These are phyloP conservation scores for Sabellastarte sp. DNA, from an alignment of 2,888 invertebrate genomes.

Conservation along the genomic window DNA sequence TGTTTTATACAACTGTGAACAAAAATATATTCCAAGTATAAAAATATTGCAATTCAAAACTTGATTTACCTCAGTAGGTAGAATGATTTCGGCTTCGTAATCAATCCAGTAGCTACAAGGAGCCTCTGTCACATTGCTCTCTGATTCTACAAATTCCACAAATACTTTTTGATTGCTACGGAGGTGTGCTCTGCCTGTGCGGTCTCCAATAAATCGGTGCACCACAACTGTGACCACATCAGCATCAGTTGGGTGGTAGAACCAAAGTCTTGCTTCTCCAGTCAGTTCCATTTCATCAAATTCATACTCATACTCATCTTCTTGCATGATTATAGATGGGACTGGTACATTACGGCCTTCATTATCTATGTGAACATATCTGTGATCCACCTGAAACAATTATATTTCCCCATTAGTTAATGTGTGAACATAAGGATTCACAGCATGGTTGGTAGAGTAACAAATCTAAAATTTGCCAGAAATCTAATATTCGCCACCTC, in stretches of 20 bases:
- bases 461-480: no score
- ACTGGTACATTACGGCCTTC: constrained; percentile 33
- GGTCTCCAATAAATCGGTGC: constrained; percentile 39
- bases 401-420: no score
- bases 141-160: constrained; percentile 39
- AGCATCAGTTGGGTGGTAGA: constrained; percentile 33
- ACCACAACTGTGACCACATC: constrained; percentile 28
- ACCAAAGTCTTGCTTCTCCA: constrained; percentile 33
- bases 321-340: constrained; percentile 40
- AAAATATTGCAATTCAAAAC: no score
- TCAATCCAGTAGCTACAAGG: constrained; percentile 43
- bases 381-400: constrained; percentile 27
- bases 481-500: no score
- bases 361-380: constrained; percentile 39
- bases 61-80: constrained; percentile 43
- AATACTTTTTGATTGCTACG: constrained; percentile 31
- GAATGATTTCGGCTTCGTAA: constrained; percentile 33
- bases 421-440: no score
- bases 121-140: constrained; percentile 41
- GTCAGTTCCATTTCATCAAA: constrained; percentile 41
- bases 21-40: no score
- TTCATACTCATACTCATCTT: constrained; percentile 31
- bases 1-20: no score
- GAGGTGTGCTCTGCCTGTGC: constrained; percentile 41
- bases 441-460: no score